These are phyloP conservation scores for Nematopogon swammerdamellus DNA, from an alignment of 2,888 invertebrate genomes.

Conservation along the genomic window DNA sequence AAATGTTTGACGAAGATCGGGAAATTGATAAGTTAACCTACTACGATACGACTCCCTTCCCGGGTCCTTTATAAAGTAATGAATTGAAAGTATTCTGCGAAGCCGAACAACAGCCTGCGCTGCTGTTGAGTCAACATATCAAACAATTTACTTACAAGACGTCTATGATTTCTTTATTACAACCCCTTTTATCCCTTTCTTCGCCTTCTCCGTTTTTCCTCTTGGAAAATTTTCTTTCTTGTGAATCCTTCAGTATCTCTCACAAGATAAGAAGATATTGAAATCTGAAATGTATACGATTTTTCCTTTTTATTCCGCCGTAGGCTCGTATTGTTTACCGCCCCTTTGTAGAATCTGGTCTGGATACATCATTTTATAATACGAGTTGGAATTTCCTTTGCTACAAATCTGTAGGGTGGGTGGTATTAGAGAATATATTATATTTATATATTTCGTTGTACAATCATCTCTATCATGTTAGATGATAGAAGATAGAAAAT, in stretches of 20 bases:
- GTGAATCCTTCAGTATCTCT: constrained; percentile 21
- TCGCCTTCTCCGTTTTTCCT: constrained; percentile 22
- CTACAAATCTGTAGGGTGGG: too few relatives aligned
- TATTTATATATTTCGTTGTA: too few relatives aligned
- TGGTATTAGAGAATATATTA: too few relatives aligned
- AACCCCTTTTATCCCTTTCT: constrained; percentile 31
- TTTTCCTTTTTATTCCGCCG: constrained; percentile 31
- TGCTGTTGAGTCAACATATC: constrained; percentile 24
- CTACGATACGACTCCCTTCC: too few relatives aligned
- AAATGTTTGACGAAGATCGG: too few relatives aligned
- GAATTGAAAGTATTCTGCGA: not conserved
- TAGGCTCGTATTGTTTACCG: constrained; percentile 24
- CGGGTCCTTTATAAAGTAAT: too few relatives aligned
- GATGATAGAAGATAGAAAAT: too few relatives aligned
- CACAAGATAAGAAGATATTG: constrained; percentile 37
- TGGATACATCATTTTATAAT: not conserved
- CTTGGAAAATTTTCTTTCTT: constrained; percentile 26
- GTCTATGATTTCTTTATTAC: constrained; percentile 45
- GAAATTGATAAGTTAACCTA: too few relatives aligned
- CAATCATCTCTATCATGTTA: too few relatives aligned
- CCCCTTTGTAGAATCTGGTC: constrained; percentile 15
- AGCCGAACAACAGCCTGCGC: not conserved
- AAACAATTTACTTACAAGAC: constrained; percentile 39
- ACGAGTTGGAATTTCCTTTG: not conserved
- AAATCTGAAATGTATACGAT: constrained; percentile 40